phyloP scores from a whole-genome alignment of 2,113 vertebrate genomes.

The Ondatra zibethicus region DNA sequence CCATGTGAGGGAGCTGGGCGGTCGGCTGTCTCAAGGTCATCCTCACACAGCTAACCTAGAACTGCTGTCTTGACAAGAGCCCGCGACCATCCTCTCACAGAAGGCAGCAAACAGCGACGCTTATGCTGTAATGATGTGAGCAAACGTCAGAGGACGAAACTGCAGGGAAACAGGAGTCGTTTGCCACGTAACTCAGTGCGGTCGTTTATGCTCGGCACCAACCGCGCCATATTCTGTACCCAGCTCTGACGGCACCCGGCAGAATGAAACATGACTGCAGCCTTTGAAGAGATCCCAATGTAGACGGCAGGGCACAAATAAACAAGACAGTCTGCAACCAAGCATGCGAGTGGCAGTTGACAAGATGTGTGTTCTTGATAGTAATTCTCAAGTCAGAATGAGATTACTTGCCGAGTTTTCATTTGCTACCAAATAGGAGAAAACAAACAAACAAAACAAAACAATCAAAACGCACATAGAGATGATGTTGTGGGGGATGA shows the following conservation, averaged over 20 bases:
- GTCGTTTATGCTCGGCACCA: too few species aligned
- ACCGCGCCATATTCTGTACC: neutral
- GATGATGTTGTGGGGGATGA: neutral
- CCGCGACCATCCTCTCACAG: neutral
- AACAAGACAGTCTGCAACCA: neutral
- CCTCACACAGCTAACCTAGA: neutral
- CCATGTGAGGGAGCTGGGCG: neutral
- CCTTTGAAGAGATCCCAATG: neutral
- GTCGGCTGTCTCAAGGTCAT: conserved; percentile 68
- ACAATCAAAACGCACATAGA: neutral
- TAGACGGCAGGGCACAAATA: neutral
- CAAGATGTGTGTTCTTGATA: neutral
- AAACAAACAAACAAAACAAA: neutral
- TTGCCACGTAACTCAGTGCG: neutral
- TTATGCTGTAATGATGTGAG: neutral
- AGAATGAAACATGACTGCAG: neutral
- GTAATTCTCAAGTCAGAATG: conserved; percentile 37
- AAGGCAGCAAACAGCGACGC: neutral
- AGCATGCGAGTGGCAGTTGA: neutral
- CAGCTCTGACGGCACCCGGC: neutral
- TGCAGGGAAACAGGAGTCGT: neutral
- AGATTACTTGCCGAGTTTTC: conserved; percentile 46
- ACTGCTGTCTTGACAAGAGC: neutral
- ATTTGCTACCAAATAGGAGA: conserved; percentile 15
- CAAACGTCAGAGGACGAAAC: neutral